phyloP scores from a whole-genome alignment of 2,888 invertebrate genomes.

The Ypsolopha scabrella region DNA sequence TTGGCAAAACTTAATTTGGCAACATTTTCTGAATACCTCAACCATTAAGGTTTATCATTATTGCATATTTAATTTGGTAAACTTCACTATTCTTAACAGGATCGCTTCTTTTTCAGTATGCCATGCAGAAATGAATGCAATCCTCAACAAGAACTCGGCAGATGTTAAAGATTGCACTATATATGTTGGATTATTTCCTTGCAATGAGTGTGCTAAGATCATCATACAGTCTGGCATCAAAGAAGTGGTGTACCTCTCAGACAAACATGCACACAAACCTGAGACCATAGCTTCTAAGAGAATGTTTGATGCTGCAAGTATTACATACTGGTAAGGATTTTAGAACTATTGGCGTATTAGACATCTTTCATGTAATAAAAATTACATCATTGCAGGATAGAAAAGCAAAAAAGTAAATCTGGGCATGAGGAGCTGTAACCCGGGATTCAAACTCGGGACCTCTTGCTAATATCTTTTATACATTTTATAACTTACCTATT shows the following conservation, averaged over 20 bases:
- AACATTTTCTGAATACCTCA: too few relatives aligned
- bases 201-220: constrained; percentile 97
- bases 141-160: constrained; percentile 88
- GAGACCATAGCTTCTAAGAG: constrained; percentile 80
- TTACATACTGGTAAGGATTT: constrained; percentile 72
- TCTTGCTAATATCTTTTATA: too few relatives aligned
- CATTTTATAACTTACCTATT: too few relatives aligned
- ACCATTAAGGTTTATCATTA: too few relatives aligned
- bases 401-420: too few relatives aligned
- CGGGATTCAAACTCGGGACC: too few relatives aligned
- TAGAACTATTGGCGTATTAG: not conserved
- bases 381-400: too few relatives aligned
- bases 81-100: not conserved
- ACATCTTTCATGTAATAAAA: not conserved
- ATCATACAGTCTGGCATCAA: constrained; percentile 94
- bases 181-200: constrained; percentile 94
- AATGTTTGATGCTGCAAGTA: constrained; percentile 85
- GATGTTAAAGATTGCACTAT: constrained; percentile 84
- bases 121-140: constrained; percentile 98
- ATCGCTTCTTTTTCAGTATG: constrained; percentile 78
- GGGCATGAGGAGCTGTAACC: too few relatives aligned
- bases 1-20: too few relatives aligned
- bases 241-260: constrained; percentile 83
- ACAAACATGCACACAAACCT: constrained; percentile 80
- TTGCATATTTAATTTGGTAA: too few relatives aligned